Evolutionary conservation across 2,888 invertebrate species (phyloP).

Genomic region (Spilosoma lubricipeda): DNA sequence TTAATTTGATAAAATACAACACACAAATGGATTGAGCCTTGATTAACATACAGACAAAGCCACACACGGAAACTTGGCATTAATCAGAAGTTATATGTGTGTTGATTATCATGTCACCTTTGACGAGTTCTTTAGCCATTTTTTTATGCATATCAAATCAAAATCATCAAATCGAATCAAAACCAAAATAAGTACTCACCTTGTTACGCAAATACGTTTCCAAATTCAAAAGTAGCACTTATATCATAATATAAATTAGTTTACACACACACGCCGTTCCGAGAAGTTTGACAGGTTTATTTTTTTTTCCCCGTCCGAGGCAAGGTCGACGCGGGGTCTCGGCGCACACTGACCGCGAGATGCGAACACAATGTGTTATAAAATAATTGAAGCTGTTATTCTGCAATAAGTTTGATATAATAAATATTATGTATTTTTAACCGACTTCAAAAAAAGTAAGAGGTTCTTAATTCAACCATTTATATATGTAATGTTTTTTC

Average conservation of each 20-base stretch:
- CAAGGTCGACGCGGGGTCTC: constrained; percentile 40
- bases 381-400: not conserved
- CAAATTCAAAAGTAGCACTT: constrained; percentile 8
- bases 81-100: not conserved
- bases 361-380: constrained; percentile 21
- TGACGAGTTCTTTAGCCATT: not conserved
- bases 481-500: too few relatives aligned
- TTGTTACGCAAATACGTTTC: constrained; percentile 3
- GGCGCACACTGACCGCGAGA: constrained; percentile 34
- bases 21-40: not conserved
- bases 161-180: not conserved
- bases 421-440: not conserved
- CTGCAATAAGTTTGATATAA: constrained; percentile 10
- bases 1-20: not conserved
- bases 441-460: too few relatives aligned
- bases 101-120: not conserved
- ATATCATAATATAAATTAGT: constrained; percentile 16
- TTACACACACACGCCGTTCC: constrained; percentile 25
- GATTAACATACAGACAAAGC: not conserved
- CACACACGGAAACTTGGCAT: not conserved
- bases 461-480: too few relatives aligned
- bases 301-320: constrained; percentile 37
- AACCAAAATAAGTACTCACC: not conserved
- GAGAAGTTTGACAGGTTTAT: constrained; percentile 37
- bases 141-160: not conserved